These are phyloP conservation scores for Sarcophaga subvicina DNA, from an alignment of 2,888 invertebrate species.

Conservation along the genomic window DNA sequence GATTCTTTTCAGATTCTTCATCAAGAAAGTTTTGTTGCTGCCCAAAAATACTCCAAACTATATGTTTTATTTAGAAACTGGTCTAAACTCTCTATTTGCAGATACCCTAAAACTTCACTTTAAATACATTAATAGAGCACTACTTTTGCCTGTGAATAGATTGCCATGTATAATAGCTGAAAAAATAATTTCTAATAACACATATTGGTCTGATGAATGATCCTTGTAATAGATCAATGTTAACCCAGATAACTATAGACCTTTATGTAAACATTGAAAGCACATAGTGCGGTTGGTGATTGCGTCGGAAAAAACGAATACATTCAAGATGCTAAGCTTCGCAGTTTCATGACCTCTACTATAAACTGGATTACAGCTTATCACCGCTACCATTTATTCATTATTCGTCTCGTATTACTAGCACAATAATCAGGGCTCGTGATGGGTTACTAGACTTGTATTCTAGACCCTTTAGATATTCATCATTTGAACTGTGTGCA, in stretches of 20 bases:
- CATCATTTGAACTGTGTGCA: neutral
- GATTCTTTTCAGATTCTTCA: neutral
- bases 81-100: neutral
- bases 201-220: neutral
- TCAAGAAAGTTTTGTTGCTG: neutral
- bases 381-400: neutral
- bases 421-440: neutral
- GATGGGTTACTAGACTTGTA: neutral
- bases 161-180: neutral
- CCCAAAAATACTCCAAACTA: conserved; percentile 2
- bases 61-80: neutral
- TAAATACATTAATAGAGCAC: neutral
- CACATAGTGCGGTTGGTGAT: neutral
- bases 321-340: neutral
- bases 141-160: neutral
- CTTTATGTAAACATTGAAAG: neutral
- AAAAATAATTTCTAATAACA: neutral
- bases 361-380: neutral
- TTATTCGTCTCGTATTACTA: neutral
- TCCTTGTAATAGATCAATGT: neutral
- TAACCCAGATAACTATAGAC: neutral
- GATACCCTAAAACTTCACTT: neutral
- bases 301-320: neutral
- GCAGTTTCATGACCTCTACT: conserved; percentile 1
- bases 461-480: neutral